A percentile compares a stretch with the other conserved stretches of the same genome.
Conservation (phyloP, 2,113 vertebrate genomes). For the Phalacrocorax brasilianus region DNA sequence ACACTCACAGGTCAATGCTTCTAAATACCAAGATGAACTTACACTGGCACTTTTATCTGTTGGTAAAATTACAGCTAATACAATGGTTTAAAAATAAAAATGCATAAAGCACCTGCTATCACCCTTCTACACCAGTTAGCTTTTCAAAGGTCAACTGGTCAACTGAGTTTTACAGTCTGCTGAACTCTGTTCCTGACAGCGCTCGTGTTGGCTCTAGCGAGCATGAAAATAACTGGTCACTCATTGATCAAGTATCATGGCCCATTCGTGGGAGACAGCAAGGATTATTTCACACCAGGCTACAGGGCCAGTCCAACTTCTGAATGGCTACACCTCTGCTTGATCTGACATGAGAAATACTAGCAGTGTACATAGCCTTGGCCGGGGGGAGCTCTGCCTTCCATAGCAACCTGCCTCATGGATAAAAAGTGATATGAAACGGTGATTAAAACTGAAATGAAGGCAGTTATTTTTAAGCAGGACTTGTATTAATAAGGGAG, state of each 20-base stretch:
- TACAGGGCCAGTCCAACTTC: not conserved
- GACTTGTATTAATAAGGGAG: not conserved
- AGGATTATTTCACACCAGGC: not conserved
- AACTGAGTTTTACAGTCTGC: not conserved
- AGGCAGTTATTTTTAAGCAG: not conserved
- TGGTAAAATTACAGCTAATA: not conserved
- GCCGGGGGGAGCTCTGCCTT: not conserved
- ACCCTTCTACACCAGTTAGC: not conserved
- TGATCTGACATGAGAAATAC: not conserved
- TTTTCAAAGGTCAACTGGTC: not conserved
- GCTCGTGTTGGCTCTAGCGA: not conserved
- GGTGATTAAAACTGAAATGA: not conserved
- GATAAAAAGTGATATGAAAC: not conserved
- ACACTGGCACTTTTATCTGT: not conserved
- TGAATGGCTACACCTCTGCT: not conserved
- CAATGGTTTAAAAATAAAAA: not conserved
- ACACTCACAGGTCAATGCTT: not conserved
- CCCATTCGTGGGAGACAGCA: not conserved
- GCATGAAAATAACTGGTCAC: not conserved
- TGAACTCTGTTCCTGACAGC: not conserved
- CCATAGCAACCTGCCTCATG: not conserved
- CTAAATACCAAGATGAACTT: not conserved
- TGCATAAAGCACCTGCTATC: not conserved
- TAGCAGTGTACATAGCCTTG: not conserved
- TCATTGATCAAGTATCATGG: not conserved